phyloP scores from a whole-genome alignment of 2,113 vertebrate genomes.

The Crotalus tigris region DNA sequence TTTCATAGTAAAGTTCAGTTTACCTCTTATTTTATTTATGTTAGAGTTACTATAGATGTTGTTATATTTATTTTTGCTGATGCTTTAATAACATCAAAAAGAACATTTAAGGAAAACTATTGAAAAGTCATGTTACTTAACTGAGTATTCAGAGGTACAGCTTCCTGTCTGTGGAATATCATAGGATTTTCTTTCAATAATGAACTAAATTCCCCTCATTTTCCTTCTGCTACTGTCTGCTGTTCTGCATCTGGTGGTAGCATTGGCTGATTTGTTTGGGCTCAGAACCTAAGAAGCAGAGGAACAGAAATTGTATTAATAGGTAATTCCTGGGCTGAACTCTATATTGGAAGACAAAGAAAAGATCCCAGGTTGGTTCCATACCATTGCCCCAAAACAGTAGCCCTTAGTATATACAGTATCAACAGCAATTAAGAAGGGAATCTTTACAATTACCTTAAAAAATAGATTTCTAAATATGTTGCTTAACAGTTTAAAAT shows the following conservation, averaged over 20 bases:
- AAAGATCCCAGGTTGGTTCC: background rate
- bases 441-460: background rate
- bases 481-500: background rate
- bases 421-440: background rate
- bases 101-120: background rate
- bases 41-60: background rate
- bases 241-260: background rate
- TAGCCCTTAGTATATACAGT: background rate
- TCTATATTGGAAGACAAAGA: background rate
- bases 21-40: background rate
- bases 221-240: background rate
- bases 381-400: background rate
- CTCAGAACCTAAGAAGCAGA: background rate
- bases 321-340: background rate
- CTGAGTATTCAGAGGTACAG: background rate
- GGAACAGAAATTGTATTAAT: background rate
- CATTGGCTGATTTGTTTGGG: background rate
- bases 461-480: background rate
- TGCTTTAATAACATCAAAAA: background rate
- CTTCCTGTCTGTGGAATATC: background rate
- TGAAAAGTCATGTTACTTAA: background rate
- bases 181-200: background rate
- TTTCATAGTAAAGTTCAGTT: background rate
- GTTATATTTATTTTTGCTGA: background rate
- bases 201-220: background rate